A percentile compares a stretch with the other conserved stretches of the same genome.
Evolutionary conservation across 2,113 vertebrate species (phyloP).

Genomic region (Theristicus caerulescens): DNA sequence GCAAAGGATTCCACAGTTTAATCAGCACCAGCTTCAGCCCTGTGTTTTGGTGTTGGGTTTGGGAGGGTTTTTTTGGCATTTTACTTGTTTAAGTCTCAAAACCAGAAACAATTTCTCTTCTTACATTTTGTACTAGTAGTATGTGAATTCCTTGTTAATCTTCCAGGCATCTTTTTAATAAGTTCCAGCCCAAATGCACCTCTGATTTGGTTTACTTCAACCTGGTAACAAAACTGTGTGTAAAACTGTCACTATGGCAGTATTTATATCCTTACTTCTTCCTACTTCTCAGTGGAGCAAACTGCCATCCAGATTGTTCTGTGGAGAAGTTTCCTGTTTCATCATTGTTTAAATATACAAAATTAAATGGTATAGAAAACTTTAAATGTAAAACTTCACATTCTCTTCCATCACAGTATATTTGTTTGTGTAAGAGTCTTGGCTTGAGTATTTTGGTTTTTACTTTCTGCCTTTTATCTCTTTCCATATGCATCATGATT

Average conservation of each 20-base stretch:
- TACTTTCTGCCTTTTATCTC: conserved; percentile 19
- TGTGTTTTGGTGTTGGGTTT: not conserved
- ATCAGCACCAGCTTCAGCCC: not conserved
- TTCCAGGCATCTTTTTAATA: not conserved
- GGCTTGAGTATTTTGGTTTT: not conserved
- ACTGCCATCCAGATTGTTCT: not conserved
- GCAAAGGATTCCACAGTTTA: not conserved
- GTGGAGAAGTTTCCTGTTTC: not conserved
- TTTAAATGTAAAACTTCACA: not conserved
- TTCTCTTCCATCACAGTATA: not conserved
- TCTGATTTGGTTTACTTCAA: not conserved
- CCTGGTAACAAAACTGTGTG: not conserved
- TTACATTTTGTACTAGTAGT: not conserved
- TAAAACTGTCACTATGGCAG: not conserved
- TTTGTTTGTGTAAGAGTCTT: conserved; percentile 34
- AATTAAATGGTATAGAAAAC: not conserved
- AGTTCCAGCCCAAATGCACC: not conserved
- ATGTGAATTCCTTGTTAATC: not conserved
- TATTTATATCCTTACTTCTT: not conserved
- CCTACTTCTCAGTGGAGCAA: not conserved
- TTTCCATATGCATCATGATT: not conserved
- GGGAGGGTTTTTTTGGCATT: not conserved
- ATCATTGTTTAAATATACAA: not conserved
- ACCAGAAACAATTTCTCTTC: not conserved
- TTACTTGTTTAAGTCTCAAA: not conserved